Evolutionary conservation across 2,888 invertebrate genomes (phyloP).

Genomic region (Aporophyla nigra): DNA sequence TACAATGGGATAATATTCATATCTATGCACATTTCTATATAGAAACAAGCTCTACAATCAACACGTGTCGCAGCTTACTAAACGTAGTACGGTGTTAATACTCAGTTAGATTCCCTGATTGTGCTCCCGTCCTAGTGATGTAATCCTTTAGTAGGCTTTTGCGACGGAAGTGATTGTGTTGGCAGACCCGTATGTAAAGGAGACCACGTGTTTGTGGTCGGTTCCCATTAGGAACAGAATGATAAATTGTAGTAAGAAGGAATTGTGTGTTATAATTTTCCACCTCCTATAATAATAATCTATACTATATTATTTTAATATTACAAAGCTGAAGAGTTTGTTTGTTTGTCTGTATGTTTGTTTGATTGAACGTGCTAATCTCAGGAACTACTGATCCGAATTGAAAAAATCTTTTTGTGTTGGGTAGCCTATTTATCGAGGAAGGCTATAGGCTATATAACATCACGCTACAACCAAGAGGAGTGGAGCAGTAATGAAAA

Average conservation of each 20-base stretch:
- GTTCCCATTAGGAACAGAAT: background rate
- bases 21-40: background rate
- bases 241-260: background rate
- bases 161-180: slow-evolving; percentile 29
- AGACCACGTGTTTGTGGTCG: slow-evolving; percentile 3
- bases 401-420: no score
- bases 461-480: no score
- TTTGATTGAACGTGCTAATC: no score
- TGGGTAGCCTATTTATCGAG: no score
- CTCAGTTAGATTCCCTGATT: slow-evolving; percentile 34
- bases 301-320: no score
- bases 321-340: no score
- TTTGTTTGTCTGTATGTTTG: no score
- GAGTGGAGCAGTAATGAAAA: no score
- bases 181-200: slow-evolving; percentile 2
- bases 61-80: slow-evolving; percentile 34
- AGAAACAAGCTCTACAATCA: background rate
- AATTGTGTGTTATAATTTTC: background rate
- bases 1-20: background rate
- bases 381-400: no score
- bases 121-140: slow-evolving; percentile 10
- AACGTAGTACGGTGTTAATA: slow-evolving; percentile 39
- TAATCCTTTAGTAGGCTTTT: slow-evolving; percentile 46
- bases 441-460: no score
- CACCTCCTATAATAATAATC: background rate